Conservation (phyloP, 2,113 vertebrate genomes). For the Onychorhynchus coronatus region DNA sequence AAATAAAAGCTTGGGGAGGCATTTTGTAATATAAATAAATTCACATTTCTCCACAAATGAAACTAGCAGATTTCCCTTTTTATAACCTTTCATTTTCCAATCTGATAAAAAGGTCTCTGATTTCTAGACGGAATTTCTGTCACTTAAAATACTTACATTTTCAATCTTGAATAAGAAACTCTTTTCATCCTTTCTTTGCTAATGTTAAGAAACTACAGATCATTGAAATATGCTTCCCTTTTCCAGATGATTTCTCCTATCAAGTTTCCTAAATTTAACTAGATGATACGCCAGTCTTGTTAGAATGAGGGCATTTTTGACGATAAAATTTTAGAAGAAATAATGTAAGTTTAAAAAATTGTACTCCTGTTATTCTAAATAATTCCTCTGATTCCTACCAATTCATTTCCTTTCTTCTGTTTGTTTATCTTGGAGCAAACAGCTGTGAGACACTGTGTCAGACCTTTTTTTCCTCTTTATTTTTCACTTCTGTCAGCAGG, state of each 20-base stretch:
- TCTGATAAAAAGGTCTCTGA: neutral
- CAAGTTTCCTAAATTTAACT: neutral
- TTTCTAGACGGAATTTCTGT: neutral
- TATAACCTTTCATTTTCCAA: neutral
- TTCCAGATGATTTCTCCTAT: neutral
- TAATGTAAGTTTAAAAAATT: neutral
- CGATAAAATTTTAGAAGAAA: neutral
- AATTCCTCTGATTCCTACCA: neutral
- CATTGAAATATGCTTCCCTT: neutral
- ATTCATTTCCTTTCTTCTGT: neutral
- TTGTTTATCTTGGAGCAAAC: neutral
- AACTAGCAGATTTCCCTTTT: neutral
- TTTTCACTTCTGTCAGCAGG: neutral
- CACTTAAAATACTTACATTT: neutral
- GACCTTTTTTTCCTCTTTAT: neutral
- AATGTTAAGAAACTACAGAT: neutral
- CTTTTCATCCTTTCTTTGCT: neutral
- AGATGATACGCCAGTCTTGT: neutral
- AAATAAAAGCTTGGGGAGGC: neutral
- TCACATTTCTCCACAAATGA: neutral
- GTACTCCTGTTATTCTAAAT: neutral
- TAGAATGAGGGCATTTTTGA: neutral
- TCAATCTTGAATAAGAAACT: neutral
- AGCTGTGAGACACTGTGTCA: neutral
- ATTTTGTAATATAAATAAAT: neutral